These are phyloP conservation scores for Archips xylosteana DNA, from an alignment of 2,888 invertebrate species.

Conservation along the genomic window DNA sequence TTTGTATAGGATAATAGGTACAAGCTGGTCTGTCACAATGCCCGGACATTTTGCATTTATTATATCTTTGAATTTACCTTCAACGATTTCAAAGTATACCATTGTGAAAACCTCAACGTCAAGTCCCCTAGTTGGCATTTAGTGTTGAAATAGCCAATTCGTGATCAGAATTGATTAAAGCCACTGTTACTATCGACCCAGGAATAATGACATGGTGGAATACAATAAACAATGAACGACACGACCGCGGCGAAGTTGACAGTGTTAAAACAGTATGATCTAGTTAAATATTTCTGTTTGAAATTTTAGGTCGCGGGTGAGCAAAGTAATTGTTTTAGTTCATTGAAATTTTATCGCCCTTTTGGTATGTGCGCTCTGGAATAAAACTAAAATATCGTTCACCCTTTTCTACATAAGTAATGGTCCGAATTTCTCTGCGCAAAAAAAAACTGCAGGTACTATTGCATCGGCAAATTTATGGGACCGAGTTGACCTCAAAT, in stretches of 20 bases:
- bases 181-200: constrained; percentile 43
- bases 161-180: constrained; percentile 41
- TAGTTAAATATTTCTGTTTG: neutral
- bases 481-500: constrained; percentile 1
- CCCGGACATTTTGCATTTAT: neutral
- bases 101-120: constrained; percentile 10
- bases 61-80: neutral
- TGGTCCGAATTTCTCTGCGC: neutral
- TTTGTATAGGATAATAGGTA: neutral
- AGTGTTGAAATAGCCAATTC: constrained; percentile 37
- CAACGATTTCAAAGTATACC: neutral
- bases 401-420: neutral
- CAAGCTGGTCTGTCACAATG: neutral
- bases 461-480: constrained; percentile 6
- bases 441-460: constrained; percentile 1
- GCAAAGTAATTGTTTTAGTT: too few species aligned
- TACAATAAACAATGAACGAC: constrained; percentile 65
- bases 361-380: neutral
- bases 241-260: constrained; percentile 43
- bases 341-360: neutral
- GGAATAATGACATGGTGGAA: constrained; percentile 56
- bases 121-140: constrained; percentile 25
- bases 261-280: constrained; percentile 25
- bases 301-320: too few species aligned
- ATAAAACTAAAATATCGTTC: constrained; percentile 3